Percentiles rank a stretch among this genome's conserved stretches.
Evolutionary conservation across 2,113 vertebrate species (phyloP).

Genomic region (Ptilorrhoa leucosticta): DNA sequence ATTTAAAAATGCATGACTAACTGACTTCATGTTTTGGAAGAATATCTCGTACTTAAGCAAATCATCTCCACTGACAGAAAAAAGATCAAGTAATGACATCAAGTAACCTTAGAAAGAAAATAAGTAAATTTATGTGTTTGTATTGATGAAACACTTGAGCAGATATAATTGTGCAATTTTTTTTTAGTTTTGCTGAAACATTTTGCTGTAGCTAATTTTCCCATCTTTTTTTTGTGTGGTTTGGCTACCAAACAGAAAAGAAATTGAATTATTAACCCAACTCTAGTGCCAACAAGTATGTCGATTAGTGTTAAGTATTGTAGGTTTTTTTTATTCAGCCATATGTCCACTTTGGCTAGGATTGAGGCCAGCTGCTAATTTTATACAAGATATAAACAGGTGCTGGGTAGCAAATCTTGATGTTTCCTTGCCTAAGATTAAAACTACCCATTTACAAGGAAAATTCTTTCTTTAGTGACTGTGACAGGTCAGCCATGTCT

Average conservation of each 20-base stretch:
- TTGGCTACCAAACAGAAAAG: not conserved
- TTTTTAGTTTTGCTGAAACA: not conserved
- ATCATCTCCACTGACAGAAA: not conserved
- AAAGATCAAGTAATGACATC: not conserved
- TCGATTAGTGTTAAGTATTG: conserved; percentile 58
- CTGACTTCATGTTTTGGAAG: not conserved
- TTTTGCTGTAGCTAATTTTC: not conserved
- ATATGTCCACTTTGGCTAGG: conserved; percentile 46
- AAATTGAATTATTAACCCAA: not conserved
- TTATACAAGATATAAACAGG: conserved; percentile 28
- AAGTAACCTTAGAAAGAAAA: not conserved
- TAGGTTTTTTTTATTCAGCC: conserved; percentile 27
- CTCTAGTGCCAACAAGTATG: conserved; percentile 22
- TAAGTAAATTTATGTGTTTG: not conserved
- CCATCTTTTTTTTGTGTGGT: not conserved
- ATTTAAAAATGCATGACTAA: not conserved
- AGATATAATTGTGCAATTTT: not conserved
- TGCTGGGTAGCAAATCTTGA: conserved; percentile 14
- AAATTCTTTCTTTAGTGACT: not conserved
- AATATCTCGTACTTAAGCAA: not conserved
- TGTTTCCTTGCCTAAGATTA: not conserved
- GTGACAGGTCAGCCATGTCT: not conserved
- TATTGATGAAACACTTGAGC: not conserved
- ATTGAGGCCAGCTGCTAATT: conserved; percentile 38
- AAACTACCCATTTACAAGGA: not conserved